Evolutionary conservation across 2,797 vertebrate genomes (phyloP).

Genomic region (Benthosema pterotum): DNA sequence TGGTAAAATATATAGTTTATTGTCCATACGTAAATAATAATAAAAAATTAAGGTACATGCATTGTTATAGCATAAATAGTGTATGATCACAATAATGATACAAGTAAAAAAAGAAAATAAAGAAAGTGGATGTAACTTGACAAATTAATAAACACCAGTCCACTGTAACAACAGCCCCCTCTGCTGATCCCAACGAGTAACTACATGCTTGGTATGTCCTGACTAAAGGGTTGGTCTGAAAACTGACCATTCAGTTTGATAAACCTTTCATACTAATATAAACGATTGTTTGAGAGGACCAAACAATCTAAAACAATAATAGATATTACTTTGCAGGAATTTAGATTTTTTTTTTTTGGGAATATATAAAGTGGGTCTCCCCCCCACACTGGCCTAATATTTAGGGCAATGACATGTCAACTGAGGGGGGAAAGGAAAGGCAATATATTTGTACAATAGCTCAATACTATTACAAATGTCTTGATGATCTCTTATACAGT

Average conservation of each 20-base stretch:
- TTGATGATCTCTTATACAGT: background rate
- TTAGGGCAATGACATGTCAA: no score
- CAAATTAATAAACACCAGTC: constrained; percentile 7
- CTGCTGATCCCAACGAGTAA: constrained; percentile 10
- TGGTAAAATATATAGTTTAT: constrained; percentile 60
- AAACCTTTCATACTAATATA: constrained; percentile 2
- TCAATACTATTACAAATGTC: background rate
- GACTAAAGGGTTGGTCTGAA: background rate
- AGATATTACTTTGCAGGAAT: constrained; percentile 23
- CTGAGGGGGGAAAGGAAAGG: no score
- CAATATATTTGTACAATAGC: no score
- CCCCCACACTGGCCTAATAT: no score
- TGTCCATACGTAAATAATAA: constrained; percentile 65
- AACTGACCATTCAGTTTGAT: constrained; percentile 25
- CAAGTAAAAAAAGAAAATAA: background rate
- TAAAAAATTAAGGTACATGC: constrained; percentile 78
- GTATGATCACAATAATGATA: constrained; percentile 28
- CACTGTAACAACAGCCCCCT: background rate
- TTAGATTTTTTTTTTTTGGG: no score
- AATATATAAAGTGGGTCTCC: no score
- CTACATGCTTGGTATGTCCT: constrained; percentile 29
- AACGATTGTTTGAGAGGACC: constrained; percentile 13
- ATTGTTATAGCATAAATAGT: constrained; percentile 73
- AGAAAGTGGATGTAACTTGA: background rate
- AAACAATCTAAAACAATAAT: constrained; percentile 40